Evolutionary conservation across 1,140 invertebrate genomes (phyloP), one percentile per base, ranked within the genome.

Genomic region (Dreissena rostriformis): DNA sequence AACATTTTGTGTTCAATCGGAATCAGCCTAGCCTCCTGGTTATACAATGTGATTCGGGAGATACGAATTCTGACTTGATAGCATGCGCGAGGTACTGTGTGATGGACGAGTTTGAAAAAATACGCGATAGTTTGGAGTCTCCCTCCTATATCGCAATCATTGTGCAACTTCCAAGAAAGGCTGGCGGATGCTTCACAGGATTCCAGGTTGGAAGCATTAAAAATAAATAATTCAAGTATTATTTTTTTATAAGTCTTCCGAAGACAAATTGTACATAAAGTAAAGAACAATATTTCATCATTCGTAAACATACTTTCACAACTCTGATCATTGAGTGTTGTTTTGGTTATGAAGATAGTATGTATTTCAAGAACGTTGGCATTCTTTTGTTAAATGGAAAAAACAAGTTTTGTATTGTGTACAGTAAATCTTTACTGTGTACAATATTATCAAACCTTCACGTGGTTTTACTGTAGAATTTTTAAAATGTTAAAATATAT

Each of bases 1-100:
- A 74, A 7, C 87, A 87, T 74, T 75, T 89, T 66, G 61, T 80
- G 53, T 28, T 68, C n/a, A 28, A 26, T 12, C 73, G 74, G 17
- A 84, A 86, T 11, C 55, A 68, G 24, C 81, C 55, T n/a, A 88
- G 84, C 28, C 71, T 92, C 11, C 66, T 92, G 57, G 22, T 92
- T 14, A 67, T 92, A 53, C 91, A 91, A 65, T 90, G 89, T 86
- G 90, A 90, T 55, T 88, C 88, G 75, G 89, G 88, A 26, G 86
- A 87, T 65, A 52, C 79, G 22, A 87, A 91, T 72, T 67, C 72
- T n/a, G 87, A 87, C 63, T 80, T 91, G 61, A 85, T 92, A n/a
- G 89, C 89, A 17, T 88, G 89, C 75, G 89, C 88, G 15, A 83
- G 90, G 28, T 89, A 89, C 80, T 86, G 85, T 77, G 82, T 90